Conservation (phyloP, 1,140 invertebrate species). For the Drosophila parabipectinata region DNA sequence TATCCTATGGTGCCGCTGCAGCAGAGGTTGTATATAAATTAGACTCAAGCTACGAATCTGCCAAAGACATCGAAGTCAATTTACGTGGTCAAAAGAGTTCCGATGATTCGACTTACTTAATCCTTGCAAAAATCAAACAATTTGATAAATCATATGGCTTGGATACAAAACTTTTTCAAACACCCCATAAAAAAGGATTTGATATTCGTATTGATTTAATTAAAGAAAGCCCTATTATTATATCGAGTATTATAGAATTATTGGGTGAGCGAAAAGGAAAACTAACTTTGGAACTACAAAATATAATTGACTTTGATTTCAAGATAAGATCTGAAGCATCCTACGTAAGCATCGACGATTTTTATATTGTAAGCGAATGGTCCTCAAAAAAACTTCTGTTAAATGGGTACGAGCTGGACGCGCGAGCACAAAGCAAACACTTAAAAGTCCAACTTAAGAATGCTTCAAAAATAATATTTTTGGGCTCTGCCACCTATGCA, state of each 20-base stretch:
- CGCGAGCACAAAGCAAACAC: constrained; percentile 87
- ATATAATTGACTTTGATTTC: constrained; percentile 85
- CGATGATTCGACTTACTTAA: constrained; percentile 82
- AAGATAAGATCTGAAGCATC: constrained; percentile 86
- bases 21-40: constrained; percentile 42
- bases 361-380: constrained; percentile 86
- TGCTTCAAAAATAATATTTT: constrained; percentile 87
- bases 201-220: constrained; percentile 39
- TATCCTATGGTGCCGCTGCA: constrained; percentile 28
- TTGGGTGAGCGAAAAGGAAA: constrained; percentile 86
- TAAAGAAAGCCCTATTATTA: constrained; percentile 82
- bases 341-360: constrained; percentile 87
- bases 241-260: constrained; percentile 85
- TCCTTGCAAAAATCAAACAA: constrained; percentile 40
- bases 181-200: constrained; percentile 65
- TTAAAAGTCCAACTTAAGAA: constrained; percentile 87
- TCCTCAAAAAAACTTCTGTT: constrained; percentile 88
- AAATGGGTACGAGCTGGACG: constrained; percentile 88
- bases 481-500: constrained; percentile 88
- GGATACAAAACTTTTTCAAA: constrained; percentile 40
- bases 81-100: constrained; percentile 85
- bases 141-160: constrained; percentile 41
- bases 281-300: constrained; percentile 85
- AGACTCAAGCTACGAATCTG: constrained; percentile 85
- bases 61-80: constrained; percentile 85